Base-by-base conservation (phyloP, 2,797 vertebrate species). In the Chiloscyllium punctatum region DNA sequence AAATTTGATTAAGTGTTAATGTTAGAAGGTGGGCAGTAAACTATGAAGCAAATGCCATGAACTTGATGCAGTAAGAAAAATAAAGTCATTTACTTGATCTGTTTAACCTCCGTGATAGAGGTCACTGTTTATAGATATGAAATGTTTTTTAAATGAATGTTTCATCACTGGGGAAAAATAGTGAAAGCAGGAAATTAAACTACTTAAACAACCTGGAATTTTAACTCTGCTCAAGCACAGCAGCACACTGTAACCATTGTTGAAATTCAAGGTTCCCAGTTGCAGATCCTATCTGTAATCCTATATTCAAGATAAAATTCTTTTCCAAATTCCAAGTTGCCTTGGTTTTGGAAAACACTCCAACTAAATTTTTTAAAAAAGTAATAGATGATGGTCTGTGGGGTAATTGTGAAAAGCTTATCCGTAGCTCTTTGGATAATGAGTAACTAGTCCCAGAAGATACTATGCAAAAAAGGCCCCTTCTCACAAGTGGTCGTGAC, bases 101-200 rank as follows among this genome's bases (percentile, higher is more conserved):
- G 68, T 71, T 94, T 94, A 25, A 27, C 87, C 57, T 62, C 27
- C 30, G 87, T 62, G 27, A 90, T 33, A 30, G 62, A 11, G 87
- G 51, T 62, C 57, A 23, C 51, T 90, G 33, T 62, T 3, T 4
- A 90, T 18, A 90, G 27, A 62, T 88, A 42, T 48, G 6, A 69
- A 94, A 94, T 94, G 37, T 25, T 68, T 94, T 94, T 13, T 94
- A 30, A 72, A 42, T 94, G 42, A n/a, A 94, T 69, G 66, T 94
- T 94, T 72, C 62, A 42, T 27, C n/a, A 68, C 33, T 18, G 53
- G 33, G 53, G 15, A 18, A 57, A 66, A 90, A 53, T 9, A 51
- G 37, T 48, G 82, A 51, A 57, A 30, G 25, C 37, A 82, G 79
- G 13, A 82, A 82, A 21, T 82, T 82, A 82, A 82, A 37, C 7